Conservation (phyloP, 2,113 vertebrate genomes). For the Gopherus flavomarginatus region DNA sequence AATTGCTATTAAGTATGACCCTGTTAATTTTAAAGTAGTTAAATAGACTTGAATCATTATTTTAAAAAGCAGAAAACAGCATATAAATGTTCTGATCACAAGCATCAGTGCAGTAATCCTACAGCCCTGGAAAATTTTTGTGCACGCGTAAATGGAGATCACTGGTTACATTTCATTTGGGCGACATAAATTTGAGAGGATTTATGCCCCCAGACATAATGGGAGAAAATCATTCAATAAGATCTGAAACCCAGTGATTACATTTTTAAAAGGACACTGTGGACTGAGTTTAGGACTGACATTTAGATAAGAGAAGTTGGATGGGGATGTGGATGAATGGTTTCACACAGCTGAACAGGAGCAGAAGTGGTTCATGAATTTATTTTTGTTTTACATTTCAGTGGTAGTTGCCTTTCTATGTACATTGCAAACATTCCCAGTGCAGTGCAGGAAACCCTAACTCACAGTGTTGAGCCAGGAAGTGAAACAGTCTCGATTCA, state of each 20-base stretch:
- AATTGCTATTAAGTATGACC: not conserved
- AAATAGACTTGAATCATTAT: not conserved
- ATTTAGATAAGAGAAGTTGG: constrained; percentile 61
- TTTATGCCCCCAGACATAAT: constrained; percentile 58
- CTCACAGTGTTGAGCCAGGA: not conserved
- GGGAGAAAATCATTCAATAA: constrained; percentile 50
- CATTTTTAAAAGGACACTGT: constrained; percentile 65
- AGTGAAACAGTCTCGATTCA: not conserved
- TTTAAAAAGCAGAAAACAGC: constrained; percentile 30
- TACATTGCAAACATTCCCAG: constrained; percentile 24
- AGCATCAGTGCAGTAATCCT: not conserved
- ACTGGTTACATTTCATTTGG: constrained; percentile 38
- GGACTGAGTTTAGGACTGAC: constrained; percentile 57
- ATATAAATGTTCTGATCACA: not conserved
- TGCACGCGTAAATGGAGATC: constrained; percentile 6
- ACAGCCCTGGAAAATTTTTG: constrained; percentile 32
- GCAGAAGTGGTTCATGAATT: constrained; percentile 38
- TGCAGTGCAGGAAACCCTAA: constrained; percentile 21
- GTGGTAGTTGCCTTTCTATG: not conserved
- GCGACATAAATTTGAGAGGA: constrained; percentile 58
- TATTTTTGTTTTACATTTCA: constrained; percentile 54
- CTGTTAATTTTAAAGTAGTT: not conserved
- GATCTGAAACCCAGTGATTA: constrained; percentile 66
- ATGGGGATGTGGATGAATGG: constrained; percentile 34
- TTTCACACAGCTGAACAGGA: constrained; percentile 48